Percentiles rank a stretch among this genome's conserved stretches.
phyloP scores from a whole-genome alignment of 2,888 invertebrate species.

The Meiosimyza decipiens region DNA sequence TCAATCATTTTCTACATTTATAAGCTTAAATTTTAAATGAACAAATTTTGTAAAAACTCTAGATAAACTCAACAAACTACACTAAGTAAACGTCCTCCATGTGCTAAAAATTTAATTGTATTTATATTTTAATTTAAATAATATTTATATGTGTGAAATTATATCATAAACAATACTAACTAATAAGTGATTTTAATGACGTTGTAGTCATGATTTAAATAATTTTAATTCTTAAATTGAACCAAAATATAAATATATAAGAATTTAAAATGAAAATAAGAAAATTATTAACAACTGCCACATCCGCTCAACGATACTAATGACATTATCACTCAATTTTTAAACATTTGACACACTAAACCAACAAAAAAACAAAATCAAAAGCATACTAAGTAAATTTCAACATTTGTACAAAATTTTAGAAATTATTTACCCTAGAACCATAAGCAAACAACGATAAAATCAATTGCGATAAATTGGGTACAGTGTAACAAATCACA shows the following conservation, averaged over 20 bases:
- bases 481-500: conserved; percentile 38
- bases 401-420: conserved; percentile 24
- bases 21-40: neutral
- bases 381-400: conserved; percentile 41
- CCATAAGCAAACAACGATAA: conserved; percentile 32
- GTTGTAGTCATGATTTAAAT: conserved; percentile 59
- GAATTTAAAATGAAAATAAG: conserved; percentile 35
- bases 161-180: conserved; percentile 31
- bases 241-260: neutral
- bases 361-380: conserved; percentile 23
- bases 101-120: conserved; percentile 56
- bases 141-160: conserved; percentile 10
- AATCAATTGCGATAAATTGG: conserved; percentile 50
- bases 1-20: neutral
- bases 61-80: conserved; percentile 15
- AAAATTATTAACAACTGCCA: conserved; percentile 30
- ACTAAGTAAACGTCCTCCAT: conserved; percentile 57
- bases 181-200: conserved; percentile 54
- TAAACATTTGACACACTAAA: neutral
- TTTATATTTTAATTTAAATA: conserved; percentile 34
- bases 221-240: conserved; percentile 34
- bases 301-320: neutral
- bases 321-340: neutral
- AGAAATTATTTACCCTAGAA: conserved; percentile 3
- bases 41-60: conserved; percentile 14